These are phyloP conservation scores for Gallinago media DNA, from an alignment of 2,113 vertebrate species.

Conservation along the genomic window DNA sequence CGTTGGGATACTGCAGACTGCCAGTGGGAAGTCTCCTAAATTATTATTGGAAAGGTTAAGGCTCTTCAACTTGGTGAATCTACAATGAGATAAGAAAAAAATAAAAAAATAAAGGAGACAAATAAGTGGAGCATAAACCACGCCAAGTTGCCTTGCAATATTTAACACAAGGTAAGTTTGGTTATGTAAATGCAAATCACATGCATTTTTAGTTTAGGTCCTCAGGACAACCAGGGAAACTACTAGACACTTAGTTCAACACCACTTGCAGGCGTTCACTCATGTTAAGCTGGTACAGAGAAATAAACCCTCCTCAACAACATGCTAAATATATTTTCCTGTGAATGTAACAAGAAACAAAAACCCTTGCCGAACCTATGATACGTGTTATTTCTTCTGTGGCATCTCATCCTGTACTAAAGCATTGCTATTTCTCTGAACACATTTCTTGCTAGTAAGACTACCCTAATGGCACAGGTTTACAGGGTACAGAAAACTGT, in stretches of 20 bases:
- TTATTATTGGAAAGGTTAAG: conserved; percentile 98
- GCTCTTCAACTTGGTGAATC: conserved; percentile 95
- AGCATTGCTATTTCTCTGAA: not conserved
- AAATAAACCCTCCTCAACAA: not conserved
- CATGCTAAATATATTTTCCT: not conserved
- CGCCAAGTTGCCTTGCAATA: not conserved
- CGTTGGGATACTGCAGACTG: conserved; percentile 89
- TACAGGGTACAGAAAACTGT: not conserved
- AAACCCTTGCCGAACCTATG: not conserved
- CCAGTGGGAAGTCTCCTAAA: conserved; percentile 88
- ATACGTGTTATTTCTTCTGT: not conserved
- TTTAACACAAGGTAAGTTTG: not conserved
- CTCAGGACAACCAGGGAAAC: not conserved
- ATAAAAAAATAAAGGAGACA: not conserved
- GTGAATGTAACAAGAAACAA: not conserved
- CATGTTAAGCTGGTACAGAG: not conserved
- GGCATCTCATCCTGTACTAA: not conserved
- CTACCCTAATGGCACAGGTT: not conserved
- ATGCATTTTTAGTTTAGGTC: not conserved
- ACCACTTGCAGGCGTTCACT: not conserved
- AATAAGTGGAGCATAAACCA: not conserved
- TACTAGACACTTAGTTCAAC: not conserved
- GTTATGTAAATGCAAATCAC: not conserved
- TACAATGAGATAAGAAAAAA: conserved; percentile 55
- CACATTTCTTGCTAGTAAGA: not conserved